Evolutionary conservation across 2,113 vertebrate genomes (phyloP).

Genomic region (Chiloscyllium plagiosum): DNA sequence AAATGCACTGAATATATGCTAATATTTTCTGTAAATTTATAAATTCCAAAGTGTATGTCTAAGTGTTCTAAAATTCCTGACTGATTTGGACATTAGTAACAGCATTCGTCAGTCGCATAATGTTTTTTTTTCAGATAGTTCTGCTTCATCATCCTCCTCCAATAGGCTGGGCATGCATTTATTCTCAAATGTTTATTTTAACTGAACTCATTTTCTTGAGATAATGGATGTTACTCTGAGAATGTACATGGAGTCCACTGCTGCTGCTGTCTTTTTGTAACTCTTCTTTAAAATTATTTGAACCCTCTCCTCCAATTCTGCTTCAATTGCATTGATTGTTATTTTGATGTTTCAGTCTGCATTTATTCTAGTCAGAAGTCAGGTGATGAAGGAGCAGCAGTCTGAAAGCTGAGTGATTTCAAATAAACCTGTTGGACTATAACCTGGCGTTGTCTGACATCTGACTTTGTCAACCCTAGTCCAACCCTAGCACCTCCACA

Average conservation of each 20-base stretch:
- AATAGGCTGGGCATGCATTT: background rate
- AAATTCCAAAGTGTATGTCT: background rate
- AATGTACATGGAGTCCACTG: background rate
- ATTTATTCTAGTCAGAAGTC: background rate
- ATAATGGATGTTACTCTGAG: background rate
- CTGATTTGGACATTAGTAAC: background rate
- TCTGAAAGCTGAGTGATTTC: no score
- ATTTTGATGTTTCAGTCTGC: background rate
- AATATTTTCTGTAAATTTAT: background rate
- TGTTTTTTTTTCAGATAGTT: background rate
- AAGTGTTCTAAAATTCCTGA: background rate
- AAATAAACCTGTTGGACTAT: no score
- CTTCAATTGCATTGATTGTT: background rate
- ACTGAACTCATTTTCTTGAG: background rate
- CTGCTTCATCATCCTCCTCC: background rate
- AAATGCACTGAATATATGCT: background rate
- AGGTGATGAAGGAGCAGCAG: no score
- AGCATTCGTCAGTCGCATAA: background rate
- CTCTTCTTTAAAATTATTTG: background rate
- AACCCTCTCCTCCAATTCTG: background rate
- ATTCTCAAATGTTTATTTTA: background rate
- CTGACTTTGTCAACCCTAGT: no score
- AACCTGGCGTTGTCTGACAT: no score
- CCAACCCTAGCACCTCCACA: no score
- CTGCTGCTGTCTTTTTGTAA: background rate